Base-by-base conservation (phyloP, 2,888 invertebrate species). In the Phragmatobia fuliginosa region DNA sequence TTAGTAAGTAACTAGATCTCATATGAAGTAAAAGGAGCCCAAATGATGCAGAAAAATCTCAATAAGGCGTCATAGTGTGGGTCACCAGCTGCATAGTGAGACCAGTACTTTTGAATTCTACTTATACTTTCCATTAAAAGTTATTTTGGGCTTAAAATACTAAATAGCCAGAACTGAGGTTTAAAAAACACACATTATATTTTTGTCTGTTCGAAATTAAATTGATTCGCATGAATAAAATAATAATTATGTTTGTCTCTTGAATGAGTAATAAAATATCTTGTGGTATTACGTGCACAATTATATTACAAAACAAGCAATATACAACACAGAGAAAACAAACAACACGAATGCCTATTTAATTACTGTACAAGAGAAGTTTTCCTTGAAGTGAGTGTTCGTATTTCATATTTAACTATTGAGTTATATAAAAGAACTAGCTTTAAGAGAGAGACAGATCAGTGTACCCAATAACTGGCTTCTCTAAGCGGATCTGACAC, bases 321-420 rank as follows among this genome's bases (percentile, higher is more conserved):
- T 28, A 10, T 18, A 16, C 36, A 36, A 14, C 25, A n/a, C 32
- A 60, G 36, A 10, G 2, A 16, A 1, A 38, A 38, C 25, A 36
- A 61, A 61, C 38, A 38, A 60, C 45, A n/a, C 6, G 10, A 49
- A 49, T 49, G 45, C n/a, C 45, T 49, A 49, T n/a, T 49, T n/a
- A 8, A 49, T 49, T 21, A 49, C 45, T 49, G n/a, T 10, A 49
- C 36, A 8, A 16, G 33, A 25, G 36, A 25, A 36, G 61, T 61
- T 61, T 61, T 61, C 38, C 61, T 61, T 61, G 25, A 61, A 36
- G 25, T 28, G 16, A 25, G 25, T 61, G 25, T 36, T 60, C 33
- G n/a, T 36, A 49, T 11, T 49, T n/a, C 49, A 49, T n/a, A n/a
- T n/a, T n/a, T n/a, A n/a, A n/a, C n/a, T n/a, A n/a, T n/a, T n/a